Evolutionary conservation across 2,888 invertebrate genomes (phyloP), one percentile per base, ranked within the genome.

Genomic region (Lithophane socia): DNA sequence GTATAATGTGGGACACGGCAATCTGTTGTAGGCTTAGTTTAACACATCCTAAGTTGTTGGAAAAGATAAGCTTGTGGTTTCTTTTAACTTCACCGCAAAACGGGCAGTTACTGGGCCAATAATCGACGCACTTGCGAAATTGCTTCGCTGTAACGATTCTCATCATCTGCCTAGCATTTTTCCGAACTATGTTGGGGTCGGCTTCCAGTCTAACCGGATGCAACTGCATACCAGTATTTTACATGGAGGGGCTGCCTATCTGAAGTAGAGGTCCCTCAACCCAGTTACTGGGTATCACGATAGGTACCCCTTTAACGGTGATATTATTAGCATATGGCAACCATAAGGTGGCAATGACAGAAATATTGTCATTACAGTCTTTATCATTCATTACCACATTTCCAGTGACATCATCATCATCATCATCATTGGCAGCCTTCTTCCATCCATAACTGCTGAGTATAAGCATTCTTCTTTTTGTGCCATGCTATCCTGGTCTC

Each of bases 1-100:
- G 82, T 80, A 52, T 4, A 42, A 86, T 73, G 63, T 84, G 52
- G 79, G 72, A 70, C 80, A 79, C 12, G 24, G n/a, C 47, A 69
- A 74, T 63, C 64, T 71, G 71, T 69, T 24, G 8, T 29, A 37
- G 37, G 18, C 13, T 49, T 60, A n/a, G 60, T 21, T 80, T 82
- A 74, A 42, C 73, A 83, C 69, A 61, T 81, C 81, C 24, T 60
- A 66, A 16, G 47, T 66, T 29, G 37, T 13, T 42, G 58, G n/a
- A 24, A 21, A 58, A 70, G 18, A 49, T 56, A 24, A 21, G 3
- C 3, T 54, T 80, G 79, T 54, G 80, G 73, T 84, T 7, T 66
- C 44, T 82, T 71, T 70, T 12, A 37, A 69, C 52, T 72, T 72
- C 0, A 81, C 80, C 84, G 47, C 80, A 80, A 70, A 79, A 49